Conservation (phyloP, 2,797 vertebrate species). For the Cottoperca gobio region DNA sequence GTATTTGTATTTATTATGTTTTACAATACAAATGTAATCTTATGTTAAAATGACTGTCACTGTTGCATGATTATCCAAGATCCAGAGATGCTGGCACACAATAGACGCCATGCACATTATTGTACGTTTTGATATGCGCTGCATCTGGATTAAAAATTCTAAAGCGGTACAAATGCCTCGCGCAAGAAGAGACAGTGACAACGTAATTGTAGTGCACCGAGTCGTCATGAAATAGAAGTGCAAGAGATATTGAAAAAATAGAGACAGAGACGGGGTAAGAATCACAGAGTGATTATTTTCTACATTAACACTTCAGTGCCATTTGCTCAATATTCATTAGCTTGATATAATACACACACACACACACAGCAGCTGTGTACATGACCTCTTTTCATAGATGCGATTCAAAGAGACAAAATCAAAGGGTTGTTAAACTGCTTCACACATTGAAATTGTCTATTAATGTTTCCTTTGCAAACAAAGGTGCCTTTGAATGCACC, state of each 20-base stretch:
- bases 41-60: not conserved
- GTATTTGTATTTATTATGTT: not conserved
- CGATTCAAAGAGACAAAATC: constrained; percentile 78
- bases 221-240: constrained; percentile 40
- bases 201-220: constrained; percentile 23
- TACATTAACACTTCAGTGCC: constrained; percentile 67
- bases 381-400: constrained; percentile 73
- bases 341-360: constrained; percentile 45
- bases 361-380: constrained; percentile 64
- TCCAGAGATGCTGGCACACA: not conserved
- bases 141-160: constrained; percentile 5
- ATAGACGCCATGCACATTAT: not conserved
- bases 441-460: constrained; percentile 70
- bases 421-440: constrained; percentile 74
- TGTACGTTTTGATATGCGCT: not conserved
- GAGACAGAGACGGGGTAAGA: constrained; percentile 45
- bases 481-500: constrained; percentile 77
- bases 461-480: constrained; percentile 78
- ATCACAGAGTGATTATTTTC: constrained; percentile 65
- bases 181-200: not conserved
- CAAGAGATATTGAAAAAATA: constrained; percentile 54
- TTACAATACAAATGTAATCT: not conserved
- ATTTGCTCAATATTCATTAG: constrained; percentile 73
- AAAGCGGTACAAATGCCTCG: constrained; percentile 3
- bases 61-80: not conserved